A percentile compares a stretch with the other conserved stretches of the same genome.
These are phyloP conservation scores for Drosophila melanogaster DNA, from an alignment of 1,140 invertebrate genomes.

Conservation along the genomic window Release_6_plus_ISO1_MT NT_037436.4:8660501-8661000, in stretches of 20 bases:
- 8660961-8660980: slow-evolving; percentile 56
- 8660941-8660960: slow-evolving; percentile 40
- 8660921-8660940: slow-evolving; percentile 6
- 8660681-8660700: slow-evolving; percentile 4
- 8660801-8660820: slow-evolving; percentile 62
- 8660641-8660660: slow-evolving; percentile 59
- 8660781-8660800: slow-evolving; percentile 73
- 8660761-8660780: slow-evolving; percentile 27
- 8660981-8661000: slow-evolving; percentile 80
- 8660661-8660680: slow-evolving; percentile 15
- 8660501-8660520: slow-evolving; percentile 82
- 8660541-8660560: slow-evolving; percentile 7
- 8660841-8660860: slow-evolving; percentile 73
- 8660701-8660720: slow-evolving; percentile 75
- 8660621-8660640: slow-evolving; percentile 59
- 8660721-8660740: slow-evolving; percentile 70
- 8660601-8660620: slow-evolving; percentile 59
- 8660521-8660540: slow-evolving; percentile 32
- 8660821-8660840: slow-evolving; percentile 64
- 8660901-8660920: slow-evolving; percentile 50
- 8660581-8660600: slow-evolving; percentile 70
- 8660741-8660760: slow-evolving; percentile 77
- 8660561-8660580: slow-evolving; percentile 19
- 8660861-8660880: slow-evolving; percentile 24
- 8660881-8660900: slow-evolving; percentile 70